Conservation (phyloP, 2,888 invertebrate species). For the Drosophila lacicola region DNA sequence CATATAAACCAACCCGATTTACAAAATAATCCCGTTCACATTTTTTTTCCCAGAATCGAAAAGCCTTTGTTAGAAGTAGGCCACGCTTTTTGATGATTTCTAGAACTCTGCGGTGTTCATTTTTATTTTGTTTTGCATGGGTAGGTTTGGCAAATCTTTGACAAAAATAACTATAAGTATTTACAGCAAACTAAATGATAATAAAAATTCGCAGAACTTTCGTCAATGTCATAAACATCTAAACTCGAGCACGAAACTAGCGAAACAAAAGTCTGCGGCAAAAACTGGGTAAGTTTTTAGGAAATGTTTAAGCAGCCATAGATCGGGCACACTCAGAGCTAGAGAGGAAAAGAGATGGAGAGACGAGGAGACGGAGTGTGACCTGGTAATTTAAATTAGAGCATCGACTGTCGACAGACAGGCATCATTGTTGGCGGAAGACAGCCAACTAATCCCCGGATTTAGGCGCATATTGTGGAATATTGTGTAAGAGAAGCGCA, state of each 20-base stretch:
- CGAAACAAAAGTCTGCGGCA: slow-evolving; percentile 53
- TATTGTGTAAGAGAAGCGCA: slow-evolving; percentile 70
- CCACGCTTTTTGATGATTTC: slow-evolving; percentile 47
- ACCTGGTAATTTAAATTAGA: slow-evolving; percentile 72
- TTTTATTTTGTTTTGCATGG: neutral
- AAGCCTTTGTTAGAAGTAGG: neutral
- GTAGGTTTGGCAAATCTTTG: slow-evolving; percentile 2
- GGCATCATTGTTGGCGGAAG: slow-evolving; percentile 54
- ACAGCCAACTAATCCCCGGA: slow-evolving; percentile 66
- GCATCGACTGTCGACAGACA: slow-evolving; percentile 62
- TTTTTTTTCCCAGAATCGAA: slow-evolving; percentile 18
- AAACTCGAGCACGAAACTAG: slow-evolving; percentile 44
- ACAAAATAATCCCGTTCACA: neutral
- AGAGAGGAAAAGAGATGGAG: neutral
- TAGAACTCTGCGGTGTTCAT: slow-evolving; percentile 4
- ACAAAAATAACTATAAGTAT: slow-evolving; percentile 7
- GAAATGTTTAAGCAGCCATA: slow-evolving; percentile 58
- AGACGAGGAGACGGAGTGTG: slow-evolving; percentile 3
- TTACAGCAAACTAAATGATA: slow-evolving; percentile 22
- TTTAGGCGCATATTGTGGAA: slow-evolving; percentile 66
- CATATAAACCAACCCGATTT: neutral
- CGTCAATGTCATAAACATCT: slow-evolving; percentile 54
- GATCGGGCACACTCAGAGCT: slow-evolving; percentile 22
- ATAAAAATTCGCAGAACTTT: slow-evolving; percentile 62
- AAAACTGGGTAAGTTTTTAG: slow-evolving; percentile 74